Conservation (phyloP, 2,888 invertebrate species). For the Zaprionus bogoriensis region DNA sequence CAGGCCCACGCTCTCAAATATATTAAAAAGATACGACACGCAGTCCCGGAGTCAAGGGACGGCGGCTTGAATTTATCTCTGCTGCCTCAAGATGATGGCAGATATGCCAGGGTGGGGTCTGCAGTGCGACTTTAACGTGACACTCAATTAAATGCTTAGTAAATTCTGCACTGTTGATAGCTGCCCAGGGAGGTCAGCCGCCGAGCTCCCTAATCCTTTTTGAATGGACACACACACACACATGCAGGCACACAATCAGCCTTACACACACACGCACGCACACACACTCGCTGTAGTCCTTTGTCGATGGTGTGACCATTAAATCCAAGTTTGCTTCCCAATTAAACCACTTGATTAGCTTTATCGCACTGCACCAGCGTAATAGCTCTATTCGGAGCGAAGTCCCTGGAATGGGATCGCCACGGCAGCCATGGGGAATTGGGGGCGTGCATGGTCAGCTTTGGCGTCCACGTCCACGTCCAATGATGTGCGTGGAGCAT, state of each 20-base stretch:
- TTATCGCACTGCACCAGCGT: slow-evolving; percentile 23
- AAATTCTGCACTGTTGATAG: slow-evolving; percentile 5
- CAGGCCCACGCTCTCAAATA: not conserved
- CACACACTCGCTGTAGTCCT: slow-evolving; percentile 37
- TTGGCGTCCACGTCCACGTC: slow-evolving; percentile 43
- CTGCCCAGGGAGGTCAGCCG: not conserved
- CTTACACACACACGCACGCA: slow-evolving; percentile 11
- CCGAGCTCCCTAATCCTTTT: slow-evolving; percentile 27
- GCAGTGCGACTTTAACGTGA: not conserved
- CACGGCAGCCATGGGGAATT: slow-evolving; percentile 9
- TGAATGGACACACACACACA: slow-evolving; percentile 9
- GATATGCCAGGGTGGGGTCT: not conserved
- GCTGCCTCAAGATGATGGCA: not conserved
- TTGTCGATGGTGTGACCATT: slow-evolving; percentile 64
- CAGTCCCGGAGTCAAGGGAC: too few relatives aligned
- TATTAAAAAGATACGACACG: not conserved
- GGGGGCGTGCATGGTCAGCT: slow-evolving; percentile 39
- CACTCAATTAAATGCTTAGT: slow-evolving; percentile 15
- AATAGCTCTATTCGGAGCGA: not conserved
- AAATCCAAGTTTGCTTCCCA: slow-evolving; percentile 75
- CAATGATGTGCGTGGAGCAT: slow-evolving; percentile 66
- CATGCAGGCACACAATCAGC: not conserved
- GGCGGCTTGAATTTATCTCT: not conserved
- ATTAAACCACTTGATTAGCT: slow-evolving; percentile 77
- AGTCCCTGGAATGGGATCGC: not conserved